Evolutionary conservation across 2,113 vertebrate genomes (phyloP), one percentile per base, ranked within the genome.

Genomic region (Balaenoptera acutorostrata): DNA sequence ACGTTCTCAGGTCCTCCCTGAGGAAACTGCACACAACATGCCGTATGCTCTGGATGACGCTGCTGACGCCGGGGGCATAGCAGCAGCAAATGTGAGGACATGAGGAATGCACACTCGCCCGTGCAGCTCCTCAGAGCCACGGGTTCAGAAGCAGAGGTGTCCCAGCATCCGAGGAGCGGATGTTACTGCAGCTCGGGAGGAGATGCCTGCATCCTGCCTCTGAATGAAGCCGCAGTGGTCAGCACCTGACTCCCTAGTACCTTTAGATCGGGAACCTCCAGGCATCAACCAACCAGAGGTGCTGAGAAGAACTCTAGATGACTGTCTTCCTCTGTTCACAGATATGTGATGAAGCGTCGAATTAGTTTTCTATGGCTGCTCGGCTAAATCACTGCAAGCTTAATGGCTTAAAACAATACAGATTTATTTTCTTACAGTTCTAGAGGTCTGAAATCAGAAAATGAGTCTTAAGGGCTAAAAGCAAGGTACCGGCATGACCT

Each of bases 11-110:
- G 99, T 99, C 96, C 98, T 99, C 93, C 99, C 99, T 5, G 99
- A 0, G 88, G 99, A 99, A 66, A 99, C 99, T 3, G 99, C 99
- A 3, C 98, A 99, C 97, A 99, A 98, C 89, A 99, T 99, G 99
- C 99, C 99, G 98, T 84, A 72, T 29, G 98, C 98, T 0, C 98
- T 99, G 64, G 99, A 99, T 18, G 98, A 99, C 0, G 99, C 99
- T 2, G 99, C 99, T 0, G 99, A 99, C 2, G 59, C 99, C 8
- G 99, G 99, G 99, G 99, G 98, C 5, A 99, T 0, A 2, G 55
- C 99, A 94, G 99, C 99, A 95, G 99, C 99, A 98, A 99, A 96
- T 98, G 99, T 25, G 99, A 99, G 97, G 99, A 99, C 97, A 99
- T 99, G 93, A 99, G 99, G 95, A 99, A 99, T 0, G 98, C 99